These are phyloP conservation scores for Microplitis deprimator DNA, from an alignment of 2,888 invertebrate genomes.

Conservation along the genomic window DNA sequence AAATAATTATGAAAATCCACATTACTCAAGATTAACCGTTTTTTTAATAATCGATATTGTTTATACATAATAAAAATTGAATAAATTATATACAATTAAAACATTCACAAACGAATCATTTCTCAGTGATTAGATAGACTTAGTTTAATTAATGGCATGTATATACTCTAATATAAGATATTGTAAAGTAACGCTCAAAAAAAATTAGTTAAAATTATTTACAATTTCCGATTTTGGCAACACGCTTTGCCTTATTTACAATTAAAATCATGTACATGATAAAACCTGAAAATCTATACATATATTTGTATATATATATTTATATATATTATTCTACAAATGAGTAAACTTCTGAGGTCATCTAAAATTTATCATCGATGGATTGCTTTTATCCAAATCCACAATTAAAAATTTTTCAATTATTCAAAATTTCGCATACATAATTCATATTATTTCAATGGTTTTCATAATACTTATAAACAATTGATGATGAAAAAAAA, in stretches of 20 bases:
- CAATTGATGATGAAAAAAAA: not conserved
- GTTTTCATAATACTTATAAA: conserved; percentile 4
- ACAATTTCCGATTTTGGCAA: not conserved
- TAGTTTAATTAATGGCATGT: too few relatives aligned
- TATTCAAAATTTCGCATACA: conserved; percentile 3
- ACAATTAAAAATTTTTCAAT: not conserved
- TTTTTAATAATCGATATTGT: too few relatives aligned
- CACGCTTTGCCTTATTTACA: not conserved
- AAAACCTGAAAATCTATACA: too few relatives aligned
- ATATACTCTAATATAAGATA: not conserved
- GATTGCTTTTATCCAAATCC: not conserved
- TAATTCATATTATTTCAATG: not conserved
- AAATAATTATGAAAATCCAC: not conserved
- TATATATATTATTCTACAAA: not conserved
- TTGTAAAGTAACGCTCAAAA: not conserved
- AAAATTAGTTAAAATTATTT: not conserved
- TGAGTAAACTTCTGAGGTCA: not conserved
- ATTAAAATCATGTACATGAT: not conserved
- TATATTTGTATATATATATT: too few relatives aligned
- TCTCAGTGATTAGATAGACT: too few relatives aligned
- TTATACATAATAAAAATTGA: too few relatives aligned
- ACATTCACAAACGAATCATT: too few relatives aligned
- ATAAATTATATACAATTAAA: too few relatives aligned
- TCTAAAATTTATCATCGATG: not conserved
- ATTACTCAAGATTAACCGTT: too few relatives aligned